Percentiles rank a stretch among this genome's conserved stretches.
These are phyloP conservation scores for Anas bahamensis DNA, from an alignment of 2,797 vertebrate species.

Conservation along the genomic window DNA sequence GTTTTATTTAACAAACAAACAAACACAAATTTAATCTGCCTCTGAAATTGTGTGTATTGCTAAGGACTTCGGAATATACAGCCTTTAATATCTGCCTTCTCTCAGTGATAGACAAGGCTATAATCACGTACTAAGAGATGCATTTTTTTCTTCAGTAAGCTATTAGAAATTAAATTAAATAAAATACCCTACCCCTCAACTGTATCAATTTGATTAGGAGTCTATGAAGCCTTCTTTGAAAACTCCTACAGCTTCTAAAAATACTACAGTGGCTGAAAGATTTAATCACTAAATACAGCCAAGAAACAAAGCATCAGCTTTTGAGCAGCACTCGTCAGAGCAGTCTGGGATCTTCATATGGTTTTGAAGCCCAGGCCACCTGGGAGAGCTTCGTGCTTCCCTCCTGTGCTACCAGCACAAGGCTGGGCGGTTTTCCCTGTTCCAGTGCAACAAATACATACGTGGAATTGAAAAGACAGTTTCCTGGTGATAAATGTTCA, in stretches of 20 bases:
- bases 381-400: no score
- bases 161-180: neutral
- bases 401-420: neutral
- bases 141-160: neutral
- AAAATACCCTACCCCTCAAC: neutral
- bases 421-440: neutral
- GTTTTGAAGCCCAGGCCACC: no score
- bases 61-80: neutral
- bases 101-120: neutral
- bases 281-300: neutral
- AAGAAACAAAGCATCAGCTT: neutral
- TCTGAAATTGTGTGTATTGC: neutral
- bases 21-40: neutral
- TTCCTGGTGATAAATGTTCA: neutral
- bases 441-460: neutral
- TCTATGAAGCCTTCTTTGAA: neutral
- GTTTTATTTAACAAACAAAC: neutral
- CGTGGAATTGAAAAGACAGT: neutral
- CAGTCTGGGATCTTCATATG: neutral
- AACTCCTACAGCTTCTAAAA: neutral
- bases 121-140: neutral
- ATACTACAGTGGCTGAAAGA: neutral
- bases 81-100: neutral
- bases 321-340: neutral
- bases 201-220: neutral